A percentile compares a stretch with the other conserved stretches of the same genome.
Evolutionary conservation across 2,113 vertebrate genomes (phyloP).

Genomic region (Ptilonorhynchus violaceus): DNA sequence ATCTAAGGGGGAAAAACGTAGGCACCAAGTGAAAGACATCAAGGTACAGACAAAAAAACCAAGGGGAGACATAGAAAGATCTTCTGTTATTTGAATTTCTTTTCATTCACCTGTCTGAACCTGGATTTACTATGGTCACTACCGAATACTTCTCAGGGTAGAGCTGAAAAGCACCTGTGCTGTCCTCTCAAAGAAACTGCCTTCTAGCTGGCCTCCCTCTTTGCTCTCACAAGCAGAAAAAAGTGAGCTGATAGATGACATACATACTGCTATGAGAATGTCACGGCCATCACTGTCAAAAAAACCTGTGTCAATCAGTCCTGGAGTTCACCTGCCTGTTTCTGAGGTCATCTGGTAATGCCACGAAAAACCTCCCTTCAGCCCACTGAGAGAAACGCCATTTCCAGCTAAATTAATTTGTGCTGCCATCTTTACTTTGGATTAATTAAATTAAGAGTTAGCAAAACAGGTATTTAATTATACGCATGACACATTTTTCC

Average conservation of each 20-base stretch:
- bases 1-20: background rate
- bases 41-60: background rate
- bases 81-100: background rate
- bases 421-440: slow-evolving; percentile 18
- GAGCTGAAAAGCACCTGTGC: background rate
- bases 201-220: background rate
- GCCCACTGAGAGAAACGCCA: slow-evolving; percentile 16
- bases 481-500: slow-evolving; percentile 47
- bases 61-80: background rate
- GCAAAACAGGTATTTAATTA: slow-evolving; percentile 63
- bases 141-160: background rate
- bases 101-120: background rate
- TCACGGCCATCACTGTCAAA: background rate
- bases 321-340: background rate
- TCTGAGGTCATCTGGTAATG: background rate
- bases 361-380: background rate
- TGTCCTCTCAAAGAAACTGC: background rate
- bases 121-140: background rate
- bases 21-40: background rate
- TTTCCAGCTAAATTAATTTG: slow-evolving; percentile 48
- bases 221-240: background rate
- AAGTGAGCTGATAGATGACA: background rate
- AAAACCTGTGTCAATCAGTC: background rate
- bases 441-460: slow-evolving; percentile 58
- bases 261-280: background rate